These are phyloP conservation scores for Yponomeuta cagnagella DNA, from an alignment of 2,888 invertebrate genomes.

Conservation along the genomic window DNA sequence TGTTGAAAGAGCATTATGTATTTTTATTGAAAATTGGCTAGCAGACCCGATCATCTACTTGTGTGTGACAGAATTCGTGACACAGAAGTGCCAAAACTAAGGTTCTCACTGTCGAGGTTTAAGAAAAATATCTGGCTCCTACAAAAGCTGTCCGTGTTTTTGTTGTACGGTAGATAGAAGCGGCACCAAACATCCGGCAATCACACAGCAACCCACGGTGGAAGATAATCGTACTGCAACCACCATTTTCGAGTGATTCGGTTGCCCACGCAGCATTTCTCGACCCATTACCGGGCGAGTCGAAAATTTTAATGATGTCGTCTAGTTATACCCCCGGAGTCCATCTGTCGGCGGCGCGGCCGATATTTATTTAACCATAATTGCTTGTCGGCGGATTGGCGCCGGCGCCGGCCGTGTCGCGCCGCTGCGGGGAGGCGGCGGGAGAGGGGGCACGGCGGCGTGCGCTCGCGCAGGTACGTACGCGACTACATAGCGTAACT, in stretches of 20 bases:
- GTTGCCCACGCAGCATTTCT: slow-evolving; percentile 51
- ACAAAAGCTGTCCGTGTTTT: not conserved
- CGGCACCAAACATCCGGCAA: slow-evolving; percentile 36
- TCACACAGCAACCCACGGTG: slow-evolving; percentile 45
- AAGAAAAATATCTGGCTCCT: not conserved
- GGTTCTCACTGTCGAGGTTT: not conserved
- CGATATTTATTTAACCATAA: slow-evolving; percentile 75
- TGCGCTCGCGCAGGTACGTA: slow-evolving; percentile 63
- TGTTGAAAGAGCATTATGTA: too few species aligned
- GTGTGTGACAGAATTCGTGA: too few species aligned
- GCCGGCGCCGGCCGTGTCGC: slow-evolving; percentile 66
- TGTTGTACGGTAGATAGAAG: not conserved
- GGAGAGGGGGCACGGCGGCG: slow-evolving; percentile 25
- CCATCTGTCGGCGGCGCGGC: slow-evolving; percentile 60
- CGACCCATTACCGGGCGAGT: slow-evolving; percentile 33
- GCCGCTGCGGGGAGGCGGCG: slow-evolving; percentile 36
- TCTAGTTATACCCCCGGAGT: slow-evolving; percentile 55
- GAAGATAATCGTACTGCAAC: slow-evolving; percentile 41
- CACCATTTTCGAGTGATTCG: slow-evolving; percentile 49
- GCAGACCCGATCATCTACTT: too few species aligned
- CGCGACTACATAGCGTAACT: slow-evolving; percentile 59
- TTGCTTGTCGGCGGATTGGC: slow-evolving; percentile 72
- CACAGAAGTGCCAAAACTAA: not conserved
- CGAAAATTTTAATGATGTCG: slow-evolving; percentile 51
- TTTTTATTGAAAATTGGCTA: too few species aligned